Base-by-base conservation (phyloP, 2,888 invertebrate genomes). In the Agrilus cyanescens region DNA sequence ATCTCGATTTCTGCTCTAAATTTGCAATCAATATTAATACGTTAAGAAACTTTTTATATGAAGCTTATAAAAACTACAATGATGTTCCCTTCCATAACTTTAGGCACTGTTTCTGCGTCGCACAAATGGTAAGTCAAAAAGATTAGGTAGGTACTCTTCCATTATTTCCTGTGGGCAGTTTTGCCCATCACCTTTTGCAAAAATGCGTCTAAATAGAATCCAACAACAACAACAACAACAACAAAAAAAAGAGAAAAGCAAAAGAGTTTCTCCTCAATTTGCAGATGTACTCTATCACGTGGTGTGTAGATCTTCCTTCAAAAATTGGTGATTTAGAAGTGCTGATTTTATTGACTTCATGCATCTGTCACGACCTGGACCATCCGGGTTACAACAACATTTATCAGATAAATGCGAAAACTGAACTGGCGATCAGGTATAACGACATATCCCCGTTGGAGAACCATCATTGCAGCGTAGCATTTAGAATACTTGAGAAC, bases 71-170 rank as follows among this genome's bases (percentile, higher is more conserved):
- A 64, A 80, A 82, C 64, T 87, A 87, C 72, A 82, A 86, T 68
- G 85, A 85, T 67, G 86, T 87, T 60, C 86, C 86, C 47, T 87
- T 87, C 68, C 87, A 87, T 67, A 87, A 87, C 69, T 87, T 87
- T 67, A 75, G 85, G 52, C 87, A 87, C 62, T 85, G 85, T 66
- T 87, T 87, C 68, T 86, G 86, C 70, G 87, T 87, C 50, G 78
- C 86, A 46, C 87, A 87, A 72, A 87, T 87, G 86, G 86, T 85
- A 68, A 71, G 71, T 72, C 14, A 3, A 30, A 15, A 13, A 15
- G 10, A 7, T n/a, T 14, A 1, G 12, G n/a, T 4, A 15, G 4
- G 56, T 31, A 32, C 15, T 25, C 6, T 29, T 20, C 29, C n/a
- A 6, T 29, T 25, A 4, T 6, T 37, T 14, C 10, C 12, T 8